phyloP scores from a whole-genome alignment of 2,797 vertebrate genomes.

The Cyclopterus lumpus region DNA sequence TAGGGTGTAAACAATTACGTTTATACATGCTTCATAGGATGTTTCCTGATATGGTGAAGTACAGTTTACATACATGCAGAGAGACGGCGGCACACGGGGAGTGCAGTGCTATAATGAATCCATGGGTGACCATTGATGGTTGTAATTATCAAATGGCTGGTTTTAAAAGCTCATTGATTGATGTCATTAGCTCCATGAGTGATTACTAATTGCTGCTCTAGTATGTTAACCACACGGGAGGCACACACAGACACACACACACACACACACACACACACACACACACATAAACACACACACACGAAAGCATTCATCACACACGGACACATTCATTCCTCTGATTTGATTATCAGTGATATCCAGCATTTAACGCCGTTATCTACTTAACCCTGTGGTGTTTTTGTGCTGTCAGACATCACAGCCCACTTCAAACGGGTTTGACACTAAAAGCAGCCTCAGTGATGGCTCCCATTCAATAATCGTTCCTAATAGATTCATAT shows the following conservation, averaged over 20 bases:
- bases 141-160: slow-evolving; percentile 89
- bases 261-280: slow-evolving; percentile 36
- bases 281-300: background rate
- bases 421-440: background rate
- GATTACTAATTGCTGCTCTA: slow-evolving; percentile 85
- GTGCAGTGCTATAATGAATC: slow-evolving; percentile 77
- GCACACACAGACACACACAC: slow-evolving; percentile 24
- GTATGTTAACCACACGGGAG: slow-evolving; percentile 59
- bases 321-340: slow-evolving; percentile 12
- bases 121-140: slow-evolving; percentile 83
- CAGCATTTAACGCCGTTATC: slow-evolving; percentile 29
- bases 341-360: slow-evolving; percentile 27
- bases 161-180: slow-evolving; percentile 90
- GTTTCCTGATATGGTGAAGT: background rate
- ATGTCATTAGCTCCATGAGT: slow-evolving; percentile 88
- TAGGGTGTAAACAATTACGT: background rate
- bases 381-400: slow-evolving; percentile 28
- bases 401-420: slow-evolving; percentile 3
- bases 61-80: slow-evolving; percentile 6
- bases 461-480: background rate
- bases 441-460: background rate
- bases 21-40: background rate
- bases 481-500: background rate
- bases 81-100: slow-evolving; percentile 8
- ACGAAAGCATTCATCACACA: slow-evolving; percentile 35